Percentiles rank a stretch among this genome's conserved stretches.
Conservation (phyloP, 2,113 vertebrate species). For the Pteruthius melanotis region DNA sequence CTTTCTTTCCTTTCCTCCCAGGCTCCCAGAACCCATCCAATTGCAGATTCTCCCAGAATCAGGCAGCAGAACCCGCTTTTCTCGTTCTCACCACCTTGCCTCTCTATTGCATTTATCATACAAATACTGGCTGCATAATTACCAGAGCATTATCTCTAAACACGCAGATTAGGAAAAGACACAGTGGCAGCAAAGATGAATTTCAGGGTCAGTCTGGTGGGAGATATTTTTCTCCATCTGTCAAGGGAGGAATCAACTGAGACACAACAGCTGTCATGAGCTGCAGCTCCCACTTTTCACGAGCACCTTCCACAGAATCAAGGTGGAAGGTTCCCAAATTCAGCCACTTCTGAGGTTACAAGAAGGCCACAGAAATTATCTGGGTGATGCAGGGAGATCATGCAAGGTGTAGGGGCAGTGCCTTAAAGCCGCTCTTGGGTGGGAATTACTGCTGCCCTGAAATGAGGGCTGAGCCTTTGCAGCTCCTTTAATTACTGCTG, state of each 20-base stretch:
- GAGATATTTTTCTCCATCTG: background rate
- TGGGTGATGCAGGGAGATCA: background rate
- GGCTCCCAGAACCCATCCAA: background rate
- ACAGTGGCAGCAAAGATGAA: conserved; percentile 8
- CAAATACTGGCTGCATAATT: conserved; percentile 66
- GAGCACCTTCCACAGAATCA: background rate
- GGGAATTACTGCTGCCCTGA: background rate
- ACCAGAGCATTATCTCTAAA: conserved; percentile 65
- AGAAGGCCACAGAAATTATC: background rate
- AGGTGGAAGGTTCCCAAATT: background rate
- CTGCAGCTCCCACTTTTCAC: background rate
- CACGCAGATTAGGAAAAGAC: conserved; percentile 31
- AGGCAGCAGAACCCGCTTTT: conserved; percentile 69
- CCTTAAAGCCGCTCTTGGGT: accelerated
- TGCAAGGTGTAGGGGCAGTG: background rate
- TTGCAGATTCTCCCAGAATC: conserved; percentile 22
- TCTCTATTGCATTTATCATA: conserved; percentile 35
- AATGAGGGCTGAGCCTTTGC: background rate
- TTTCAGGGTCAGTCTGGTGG: conserved; percentile 24
- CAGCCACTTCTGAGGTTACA: background rate
- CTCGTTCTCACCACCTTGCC: conserved; percentile 59
- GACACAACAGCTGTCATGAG: background rate
- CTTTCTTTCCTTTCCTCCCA: background rate
- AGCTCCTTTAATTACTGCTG: conserved; percentile 12
- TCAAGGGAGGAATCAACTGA: background rate